Conservation (phyloP, 2,888 invertebrate genomes). For the Horisme vitalbata region DNA sequence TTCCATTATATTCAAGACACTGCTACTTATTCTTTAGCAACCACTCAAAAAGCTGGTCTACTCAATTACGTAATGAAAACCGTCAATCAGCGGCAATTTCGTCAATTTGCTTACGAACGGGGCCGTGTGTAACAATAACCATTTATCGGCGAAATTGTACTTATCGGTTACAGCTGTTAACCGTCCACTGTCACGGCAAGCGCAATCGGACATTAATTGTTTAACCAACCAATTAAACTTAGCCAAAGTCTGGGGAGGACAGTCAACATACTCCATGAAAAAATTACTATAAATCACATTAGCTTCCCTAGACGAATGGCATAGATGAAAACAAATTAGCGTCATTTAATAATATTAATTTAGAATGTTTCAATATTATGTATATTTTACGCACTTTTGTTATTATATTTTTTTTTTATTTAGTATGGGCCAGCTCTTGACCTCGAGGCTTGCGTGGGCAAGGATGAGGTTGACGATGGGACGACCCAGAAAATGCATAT, state of each 20-base stretch:
- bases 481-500: too few species aligned
- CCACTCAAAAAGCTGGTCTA: slow-evolving; percentile 10
- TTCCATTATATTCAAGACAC: too few species aligned
- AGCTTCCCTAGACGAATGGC: too few species aligned
- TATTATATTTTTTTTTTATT: too few species aligned
- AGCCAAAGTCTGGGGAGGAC: not conserved
- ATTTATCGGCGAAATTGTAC: slow-evolving; percentile 25
- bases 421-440: too few species aligned
- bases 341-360: too few species aligned
- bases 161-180: slow-evolving; percentile 33
- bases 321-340: too few species aligned
- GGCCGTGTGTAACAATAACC: slow-evolving; percentile 18
- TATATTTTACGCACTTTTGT: too few species aligned
- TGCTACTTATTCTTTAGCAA: not conserved
- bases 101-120: slow-evolving; percentile 18
- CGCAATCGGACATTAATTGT: slow-evolving; percentile 36
- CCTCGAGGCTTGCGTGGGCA: too few species aligned
- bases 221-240: slow-evolving; percentile 33
- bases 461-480: too few species aligned
- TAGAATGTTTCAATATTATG: too few species aligned
- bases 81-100: slow-evolving; percentile 22
- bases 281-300: not conserved
- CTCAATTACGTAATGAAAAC: slow-evolving; percentile 12
- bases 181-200: slow-evolving; percentile 33
- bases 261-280: not conserved